Evolutionary conservation across 1,140 invertebrate genomes (phyloP), one percentile per base, ranked within the genome.

Genomic region (Ctenoplectra terminalis): DNA sequence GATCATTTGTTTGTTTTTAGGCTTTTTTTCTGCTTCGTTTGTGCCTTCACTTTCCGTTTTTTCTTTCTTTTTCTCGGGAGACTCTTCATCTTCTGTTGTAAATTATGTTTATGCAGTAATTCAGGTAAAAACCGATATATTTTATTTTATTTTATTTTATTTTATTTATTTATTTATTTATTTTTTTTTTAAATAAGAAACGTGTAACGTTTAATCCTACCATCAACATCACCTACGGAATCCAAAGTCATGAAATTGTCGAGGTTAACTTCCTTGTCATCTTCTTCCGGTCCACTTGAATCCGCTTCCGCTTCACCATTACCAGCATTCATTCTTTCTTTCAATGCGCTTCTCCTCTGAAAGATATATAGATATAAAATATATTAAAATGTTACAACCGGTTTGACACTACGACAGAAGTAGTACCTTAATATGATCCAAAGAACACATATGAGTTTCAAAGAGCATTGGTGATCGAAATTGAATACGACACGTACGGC

Each of bases 221-320:
- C 96, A 94, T 97, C 97, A 29, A 96, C 96, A 93, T 97, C 96
- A n/a, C 97, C 97, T 29, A 97, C 96, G 29, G 97, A 97, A 92
- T 97, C 97, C 13, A 98, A 94, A 40, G 97, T 97, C 94, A 97
- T 96, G 87, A 97, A 97, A 90, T 97, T 97, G 70, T 97, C 96
- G 61, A 97, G 94, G 94, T 97, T 96, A 6, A 96, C 95, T 90
- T 97, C 96, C 88, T 96, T 96, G 66, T 96, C 96, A 81, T 96
- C 96, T 87, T 96, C 96, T 69, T 94, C 92, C 0, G 90, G 88
- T 2, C 93, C 96, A 84, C 95, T 96, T 23, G 93, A 95, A 79
- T 95, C 95, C 26, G 77, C 87, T 72, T 90, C 92, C 72, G 64
- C 89, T 67, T 88, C 89, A 1, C 87, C 88, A 56, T 89, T 92